Conservation (phyloP, 2,113 vertebrate species). For the Phylloscopus trochilus region DNA sequence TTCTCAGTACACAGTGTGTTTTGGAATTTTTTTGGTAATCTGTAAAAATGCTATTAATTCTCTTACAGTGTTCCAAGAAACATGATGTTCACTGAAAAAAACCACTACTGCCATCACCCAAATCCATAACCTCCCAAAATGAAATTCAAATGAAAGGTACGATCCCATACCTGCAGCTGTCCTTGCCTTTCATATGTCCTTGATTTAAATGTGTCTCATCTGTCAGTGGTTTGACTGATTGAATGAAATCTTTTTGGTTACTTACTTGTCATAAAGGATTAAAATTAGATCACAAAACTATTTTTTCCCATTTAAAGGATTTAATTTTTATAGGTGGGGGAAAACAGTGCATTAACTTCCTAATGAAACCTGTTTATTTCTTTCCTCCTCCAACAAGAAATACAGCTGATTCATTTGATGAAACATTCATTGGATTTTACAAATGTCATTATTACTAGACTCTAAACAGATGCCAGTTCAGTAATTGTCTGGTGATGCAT, state of each 20-base stretch:
- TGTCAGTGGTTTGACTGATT: background rate
- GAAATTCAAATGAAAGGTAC: background rate
- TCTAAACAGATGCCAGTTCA: background rate
- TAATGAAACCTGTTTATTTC: background rate
- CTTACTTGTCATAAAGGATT: background rate
- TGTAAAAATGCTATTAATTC: background rate
- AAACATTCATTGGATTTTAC: background rate
- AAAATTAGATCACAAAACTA: background rate
- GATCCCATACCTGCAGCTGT: background rate
- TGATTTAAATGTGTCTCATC: background rate
- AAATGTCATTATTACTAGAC: background rate
- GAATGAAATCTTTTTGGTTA: background rate
- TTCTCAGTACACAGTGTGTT: background rate
- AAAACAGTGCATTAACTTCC: background rate
- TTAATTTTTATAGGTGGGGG: background rate
- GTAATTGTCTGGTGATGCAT: background rate
- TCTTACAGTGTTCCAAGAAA: background rate
- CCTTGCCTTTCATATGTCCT: background rate
- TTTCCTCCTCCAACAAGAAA: background rate
- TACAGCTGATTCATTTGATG: background rate
- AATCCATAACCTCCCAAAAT: background rate
- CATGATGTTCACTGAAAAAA: background rate
- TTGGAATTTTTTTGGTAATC: background rate
- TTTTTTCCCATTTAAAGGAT: background rate
- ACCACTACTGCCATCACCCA: background rate